Conservation (phyloP, 1,140 invertebrate species). For the Drosophila ananassae region DNA sequence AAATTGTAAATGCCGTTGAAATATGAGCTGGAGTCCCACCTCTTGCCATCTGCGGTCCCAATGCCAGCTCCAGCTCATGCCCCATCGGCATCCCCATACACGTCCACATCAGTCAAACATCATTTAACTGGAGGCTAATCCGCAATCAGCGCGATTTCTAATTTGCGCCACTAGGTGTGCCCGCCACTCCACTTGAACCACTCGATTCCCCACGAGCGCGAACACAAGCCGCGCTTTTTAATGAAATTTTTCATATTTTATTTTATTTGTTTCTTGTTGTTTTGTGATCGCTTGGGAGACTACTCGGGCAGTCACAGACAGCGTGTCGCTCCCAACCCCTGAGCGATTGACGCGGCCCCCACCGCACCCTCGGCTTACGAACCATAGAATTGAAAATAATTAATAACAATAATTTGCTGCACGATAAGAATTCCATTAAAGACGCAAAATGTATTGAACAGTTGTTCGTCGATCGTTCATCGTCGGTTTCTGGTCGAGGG, state of each 20-base stretch:
- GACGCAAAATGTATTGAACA: slow-evolving; percentile 78
- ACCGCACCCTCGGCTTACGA: slow-evolving; percentile 12
- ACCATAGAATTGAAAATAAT: slow-evolving; percentile 73
- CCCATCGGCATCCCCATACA: slow-evolving; percentile 13
- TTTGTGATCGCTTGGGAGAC: slow-evolving; percentile 47
- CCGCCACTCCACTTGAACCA: slow-evolving; percentile 46
- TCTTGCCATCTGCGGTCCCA: slow-evolving; percentile 2
- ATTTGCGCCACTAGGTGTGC: slow-evolving; percentile 76
- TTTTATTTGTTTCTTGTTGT: slow-evolving; percentile 5
- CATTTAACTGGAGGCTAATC: slow-evolving; percentile 71
- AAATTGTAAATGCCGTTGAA: slow-evolving; percentile 36
- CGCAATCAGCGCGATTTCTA: slow-evolving; percentile 79
- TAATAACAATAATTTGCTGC: slow-evolving; percentile 83
- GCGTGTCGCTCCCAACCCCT: slow-evolving; percentile 81
- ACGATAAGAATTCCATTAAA: slow-evolving; percentile 83
- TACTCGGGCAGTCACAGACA: slow-evolving; percentile 67
- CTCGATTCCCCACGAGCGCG: slow-evolving; percentile 48
- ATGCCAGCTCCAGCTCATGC: slow-evolving; percentile 1
- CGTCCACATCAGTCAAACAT: slow-evolving; percentile 57
- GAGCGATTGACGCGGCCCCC: slow-evolving; percentile 66
- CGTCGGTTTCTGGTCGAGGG: slow-evolving; percentile 3
- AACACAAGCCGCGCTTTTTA: slow-evolving; percentile 44
- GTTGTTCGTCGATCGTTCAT: slow-evolving; percentile 46
- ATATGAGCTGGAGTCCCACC: slow-evolving; percentile 34
- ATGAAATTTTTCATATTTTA: slow-evolving; percentile 64